phyloP scores from a whole-genome alignment of 2,888 invertebrate genomes.

The Leptinotarsa juncta region DNA sequence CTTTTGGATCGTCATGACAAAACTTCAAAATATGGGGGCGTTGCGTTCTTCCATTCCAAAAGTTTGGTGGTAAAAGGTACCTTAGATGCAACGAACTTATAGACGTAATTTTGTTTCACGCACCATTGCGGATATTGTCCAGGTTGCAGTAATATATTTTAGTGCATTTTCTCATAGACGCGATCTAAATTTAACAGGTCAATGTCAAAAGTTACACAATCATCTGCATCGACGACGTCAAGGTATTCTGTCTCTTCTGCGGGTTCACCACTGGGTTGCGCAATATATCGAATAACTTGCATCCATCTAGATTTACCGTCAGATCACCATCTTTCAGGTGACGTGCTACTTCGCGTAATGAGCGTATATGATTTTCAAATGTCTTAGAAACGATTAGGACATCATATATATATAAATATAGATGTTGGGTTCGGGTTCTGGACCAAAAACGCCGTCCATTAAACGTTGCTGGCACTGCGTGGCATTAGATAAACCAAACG shows the following conservation, averaged over 20 bases:
- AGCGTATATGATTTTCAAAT: background rate
- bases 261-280: background rate
- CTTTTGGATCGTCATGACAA: too few relatives aligned
- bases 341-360: background rate
- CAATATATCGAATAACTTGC: background rate
- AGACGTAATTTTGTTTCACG: constrained; percentile 26
- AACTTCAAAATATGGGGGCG: too few relatives aligned
- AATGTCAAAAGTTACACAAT: constrained; percentile 18
- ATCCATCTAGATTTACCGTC: background rate
- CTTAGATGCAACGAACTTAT: constrained; percentile 24
- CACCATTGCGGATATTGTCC: constrained; percentile 29
- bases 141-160: constrained; percentile 27
- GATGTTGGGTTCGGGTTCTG: background rate
- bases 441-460: constrained; percentile 36
- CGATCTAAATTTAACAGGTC: constrained; percentile 20
- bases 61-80: background rate
- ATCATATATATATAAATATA: background rate
- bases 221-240: background rate
- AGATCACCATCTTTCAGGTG: background rate
- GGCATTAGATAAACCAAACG: constrained; percentile 41
- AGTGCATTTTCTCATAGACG: constrained; percentile 28
- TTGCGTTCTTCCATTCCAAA: background rate
- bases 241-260: constrained; percentile 12
- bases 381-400: background rate
- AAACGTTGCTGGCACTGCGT: constrained; percentile 50